Evolutionary conservation across 1,140 invertebrate species (phyloP).

Genomic region (Temnothorax longispinosus): DNA sequence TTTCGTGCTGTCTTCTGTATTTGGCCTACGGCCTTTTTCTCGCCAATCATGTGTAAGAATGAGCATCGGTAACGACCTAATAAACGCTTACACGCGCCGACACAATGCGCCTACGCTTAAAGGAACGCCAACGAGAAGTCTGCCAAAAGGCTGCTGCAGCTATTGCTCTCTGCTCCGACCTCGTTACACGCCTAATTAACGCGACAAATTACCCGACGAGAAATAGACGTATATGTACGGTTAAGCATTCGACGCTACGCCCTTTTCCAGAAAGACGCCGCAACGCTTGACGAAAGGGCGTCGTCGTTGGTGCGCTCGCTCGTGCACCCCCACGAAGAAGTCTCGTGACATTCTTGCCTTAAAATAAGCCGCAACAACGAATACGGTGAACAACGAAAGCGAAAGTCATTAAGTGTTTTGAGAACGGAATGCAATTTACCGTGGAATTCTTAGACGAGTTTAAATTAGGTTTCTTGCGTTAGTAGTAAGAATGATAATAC

Average conservation of each 20-base stretch:
- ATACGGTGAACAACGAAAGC: conserved; percentile 55
- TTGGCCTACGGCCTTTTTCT: conserved; percentile 45
- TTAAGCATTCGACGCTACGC: conserved; percentile 71
- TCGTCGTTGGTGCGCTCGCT: conserved; percentile 52
- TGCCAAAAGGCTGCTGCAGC: conserved; percentile 44
- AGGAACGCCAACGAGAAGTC: conserved; percentile 33
- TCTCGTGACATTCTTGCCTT: conserved; percentile 61
- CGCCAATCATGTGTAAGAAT: conserved; percentile 63
- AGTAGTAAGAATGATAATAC: conserved; percentile 26
- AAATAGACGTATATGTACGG: conserved; percentile 76
- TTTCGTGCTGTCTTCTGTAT: not conserved
- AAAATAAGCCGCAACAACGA: conserved; percentile 62
- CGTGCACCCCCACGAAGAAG: not conserved
- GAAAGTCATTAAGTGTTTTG: conserved; percentile 68
- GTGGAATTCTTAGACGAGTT: conserved; percentile 56
- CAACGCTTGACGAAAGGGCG: conserved; percentile 68
- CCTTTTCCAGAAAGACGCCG: conserved; percentile 66
- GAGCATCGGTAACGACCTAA: conserved; percentile 72
- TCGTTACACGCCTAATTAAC: conserved; percentile 82
- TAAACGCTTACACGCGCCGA: conserved; percentile 64
- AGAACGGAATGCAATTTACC: conserved; percentile 66
- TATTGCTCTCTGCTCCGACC: conserved; percentile 53
- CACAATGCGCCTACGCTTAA: conserved; percentile 32
- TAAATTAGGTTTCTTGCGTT: conserved; percentile 50
- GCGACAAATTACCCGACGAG: conserved; percentile 79